Evolutionary conservation across 2,797 vertebrate genomes (phyloP), one percentile per base, ranked within the genome.

Genomic region (Acanthis flammea): DNA sequence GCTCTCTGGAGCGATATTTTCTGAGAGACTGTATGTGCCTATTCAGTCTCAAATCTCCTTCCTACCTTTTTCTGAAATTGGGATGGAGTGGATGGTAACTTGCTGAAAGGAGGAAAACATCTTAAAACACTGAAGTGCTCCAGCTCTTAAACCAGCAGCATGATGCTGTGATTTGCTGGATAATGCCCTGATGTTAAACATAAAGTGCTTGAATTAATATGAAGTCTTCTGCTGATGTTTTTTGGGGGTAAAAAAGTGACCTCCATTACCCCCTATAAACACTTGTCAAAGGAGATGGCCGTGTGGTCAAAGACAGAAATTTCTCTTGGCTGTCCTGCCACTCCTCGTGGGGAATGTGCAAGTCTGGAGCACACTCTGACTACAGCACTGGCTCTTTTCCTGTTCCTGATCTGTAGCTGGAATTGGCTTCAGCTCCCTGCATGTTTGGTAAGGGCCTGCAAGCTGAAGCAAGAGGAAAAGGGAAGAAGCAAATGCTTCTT

Each of bases 281-380:
- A 8, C 16, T 28, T 54, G 18, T 85, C 47, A 41, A 45, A 87
- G 65, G 16, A 51, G 31, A 35, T 86, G 14, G 14, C n/a, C 8
- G 0, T 23, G 51, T 71, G 19, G 25, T 27, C 30, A 58, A 45
- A 53, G 37, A 12, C 19, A 80, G 33, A 91, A 42, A 53, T 71
- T 27, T 72, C 30, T 51, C 74, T 65, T 31, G 45, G 14, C 27
- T 3, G 1, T 70, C 14, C 22, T 86, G 55, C 27, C 31, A 8
- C 31, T 2, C 10, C 19, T 60, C 1, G 10, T 4, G 3, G 50
- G 58, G 11, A 78, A 25, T 1, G 2, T 50, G 51, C 1, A 28
- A 66, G 25, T 27, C 25, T 51, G 35, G 37, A 73, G 24, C 19
- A 5, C 27, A 1, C 62, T 48, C 37, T 60, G 18, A 24, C 12